Evolutionary conservation across 2,888 invertebrate genomes (phyloP).

Genomic region (Acanthosepion pharaonis): DNA sequence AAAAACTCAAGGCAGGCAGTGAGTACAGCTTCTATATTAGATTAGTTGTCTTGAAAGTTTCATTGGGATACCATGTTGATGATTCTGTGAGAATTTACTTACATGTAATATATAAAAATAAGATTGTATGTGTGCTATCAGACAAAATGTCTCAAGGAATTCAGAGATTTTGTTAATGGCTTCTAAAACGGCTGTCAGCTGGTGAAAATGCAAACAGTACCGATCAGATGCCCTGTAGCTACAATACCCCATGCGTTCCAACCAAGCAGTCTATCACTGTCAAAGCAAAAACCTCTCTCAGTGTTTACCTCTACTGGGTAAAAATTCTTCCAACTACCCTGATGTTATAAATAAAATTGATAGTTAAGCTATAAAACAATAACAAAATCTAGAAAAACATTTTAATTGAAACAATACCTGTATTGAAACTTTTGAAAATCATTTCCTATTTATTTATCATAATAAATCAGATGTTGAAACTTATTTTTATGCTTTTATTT

Average conservation of each 20-base stretch:
- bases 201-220: slow-evolving; percentile 11
- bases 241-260: slow-evolving; percentile 22
- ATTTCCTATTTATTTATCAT: background rate
- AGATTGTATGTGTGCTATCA: background rate
- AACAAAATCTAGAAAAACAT: background rate
- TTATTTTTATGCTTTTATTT: no score
- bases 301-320: background rate
- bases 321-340: background rate
- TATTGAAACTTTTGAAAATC: background rate
- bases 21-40: background rate
- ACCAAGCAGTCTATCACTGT: slow-evolving; percentile 33
- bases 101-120: background rate
- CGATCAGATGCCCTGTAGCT: slow-evolving; percentile 12
- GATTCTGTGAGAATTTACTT: background rate
- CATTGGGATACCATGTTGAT: background rate
- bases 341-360: background rate
- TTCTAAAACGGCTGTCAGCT: slow-evolving; percentile 33
- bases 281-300: slow-evolving; percentile 9
- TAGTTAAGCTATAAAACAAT: background rate
- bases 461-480: background rate
- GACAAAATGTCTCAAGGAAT: background rate
- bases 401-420: background rate
- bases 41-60: background rate
- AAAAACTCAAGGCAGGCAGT: background rate
- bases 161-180: slow-evolving; percentile 12